Evolutionary conservation across 2,888 invertebrate species (phyloP), one percentile per base, ranked within the genome.

Genomic region (Mechanitis messenoides): DNA sequence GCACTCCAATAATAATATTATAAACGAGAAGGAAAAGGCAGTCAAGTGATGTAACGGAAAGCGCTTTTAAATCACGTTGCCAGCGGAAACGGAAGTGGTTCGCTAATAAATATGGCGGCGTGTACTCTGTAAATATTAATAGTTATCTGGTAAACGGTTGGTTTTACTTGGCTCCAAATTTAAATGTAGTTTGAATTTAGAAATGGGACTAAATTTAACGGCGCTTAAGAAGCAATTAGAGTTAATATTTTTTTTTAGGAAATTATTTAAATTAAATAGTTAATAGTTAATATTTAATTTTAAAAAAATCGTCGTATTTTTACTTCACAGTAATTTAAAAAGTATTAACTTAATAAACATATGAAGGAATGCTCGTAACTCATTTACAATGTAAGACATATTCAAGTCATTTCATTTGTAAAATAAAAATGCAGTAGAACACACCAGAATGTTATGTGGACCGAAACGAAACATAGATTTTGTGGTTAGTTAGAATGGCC

Each of bases 21-120:
- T 77, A 77, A 76, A 73, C 70, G 66, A 65, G 59, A 63, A 69
- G 65, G 75, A 77, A 76, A 77, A 73, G 62, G 68, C 69, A 76
- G 72, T 73, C 71, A 74, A 83, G 81, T 81, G 81, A 78, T 79
- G 75, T 75, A 70, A 65, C 73, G 80, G 78, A 80, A 74, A 74
- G 72, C 70, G 79, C 74, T 78, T 80, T 83, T 84, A 84, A 84
- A 84, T 84, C 84, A 84, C 71, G 69, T 70, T 69, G 77, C 74
- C 73, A 74, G 58, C 76, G 84, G 83, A 83, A 72, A 69, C 71
- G 75, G 79, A 75, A 68, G 72, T 70, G 74, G 74, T 73, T 72
- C 68, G 73, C 80, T 77, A 81, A 84, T 85, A 85, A 85, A 84
- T 84, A 85, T 81, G 79, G 82, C 77, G 76, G 73, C 56, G 61